A percentile compares a stretch with the other conserved stretches of the same genome.
phyloP scores from a whole-genome alignment of 2,888 invertebrate genomes.

The Junonia oenone region DNA sequence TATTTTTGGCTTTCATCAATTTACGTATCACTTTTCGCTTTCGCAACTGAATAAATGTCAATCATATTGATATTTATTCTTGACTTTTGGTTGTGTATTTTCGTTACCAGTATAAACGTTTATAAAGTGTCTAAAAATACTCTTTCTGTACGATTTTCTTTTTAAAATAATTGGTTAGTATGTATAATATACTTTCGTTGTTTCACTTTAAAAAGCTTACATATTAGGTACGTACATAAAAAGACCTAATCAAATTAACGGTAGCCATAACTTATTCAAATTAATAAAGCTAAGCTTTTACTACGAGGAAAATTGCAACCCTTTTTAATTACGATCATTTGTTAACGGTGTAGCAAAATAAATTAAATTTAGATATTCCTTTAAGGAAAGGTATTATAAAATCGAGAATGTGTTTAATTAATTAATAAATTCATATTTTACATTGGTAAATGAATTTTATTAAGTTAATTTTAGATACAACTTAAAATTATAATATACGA shows the following conservation, averaged over 20 bases:
- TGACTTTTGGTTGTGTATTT: background rate
- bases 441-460: background rate
- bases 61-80: background rate
- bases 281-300: constrained; percentile 37
- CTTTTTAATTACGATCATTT: constrained; percentile 51
- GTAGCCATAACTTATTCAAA: constrained; percentile 35
- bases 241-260: constrained; percentile 35
- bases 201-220: too few relatives aligned
- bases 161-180: background rate
- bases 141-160: too few relatives aligned
- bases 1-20: background rate
- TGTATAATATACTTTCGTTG: too few relatives aligned
- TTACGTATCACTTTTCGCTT: background rate
- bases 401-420: background rate
- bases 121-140: too few relatives aligned
- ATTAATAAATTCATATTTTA: background rate
- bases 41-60: too few relatives aligned
- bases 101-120: too few relatives aligned
- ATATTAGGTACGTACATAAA: too few relatives aligned
- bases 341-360: constrained; percentile 22
- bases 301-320: constrained; percentile 41
- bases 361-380: background rate
- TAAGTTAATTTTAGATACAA: too few relatives aligned
- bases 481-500: too few relatives aligned
- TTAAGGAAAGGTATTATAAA: background rate